Evolutionary conservation across 2,797 vertebrate genomes (phyloP).

Genomic region (Petrocephalus sullivani): DNA sequence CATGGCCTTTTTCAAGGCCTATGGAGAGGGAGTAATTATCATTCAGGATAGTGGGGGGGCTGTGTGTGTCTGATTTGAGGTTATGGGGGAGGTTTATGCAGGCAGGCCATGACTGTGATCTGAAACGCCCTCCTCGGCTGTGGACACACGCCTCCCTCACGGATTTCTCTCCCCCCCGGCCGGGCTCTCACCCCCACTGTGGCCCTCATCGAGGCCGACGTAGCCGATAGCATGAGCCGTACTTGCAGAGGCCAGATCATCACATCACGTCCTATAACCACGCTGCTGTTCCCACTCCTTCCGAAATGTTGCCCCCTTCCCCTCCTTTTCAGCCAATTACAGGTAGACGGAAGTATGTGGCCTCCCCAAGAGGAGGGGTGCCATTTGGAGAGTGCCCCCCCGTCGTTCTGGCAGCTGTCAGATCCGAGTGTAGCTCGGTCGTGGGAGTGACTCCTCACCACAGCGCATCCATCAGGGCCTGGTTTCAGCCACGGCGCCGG

Average conservation of each 20-base stretch:
- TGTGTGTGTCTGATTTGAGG: no score
- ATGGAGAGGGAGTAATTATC: slow-evolving; percentile 38
- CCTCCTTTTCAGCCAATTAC: not conserved
- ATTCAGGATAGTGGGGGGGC: slow-evolving; percentile 25
- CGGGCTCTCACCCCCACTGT: no score
- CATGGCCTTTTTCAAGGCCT: slow-evolving; percentile 22
- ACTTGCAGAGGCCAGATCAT: not conserved
- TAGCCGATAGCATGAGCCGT: not conserved
- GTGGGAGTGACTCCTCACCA: not conserved
- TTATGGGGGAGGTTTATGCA: no score
- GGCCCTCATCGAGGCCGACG: no score
- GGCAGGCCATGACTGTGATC: not conserved
- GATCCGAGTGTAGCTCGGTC: not conserved
- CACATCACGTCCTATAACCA: not conserved
- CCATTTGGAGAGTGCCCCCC: not conserved
- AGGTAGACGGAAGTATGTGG: not conserved
- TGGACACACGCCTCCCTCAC: not conserved
- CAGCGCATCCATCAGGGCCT: not conserved
- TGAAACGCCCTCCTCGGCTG: not conserved
- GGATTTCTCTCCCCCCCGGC: no score
- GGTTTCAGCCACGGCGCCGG: not conserved
- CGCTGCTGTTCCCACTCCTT: not conserved
- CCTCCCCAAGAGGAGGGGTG: no score
- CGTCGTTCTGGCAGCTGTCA: not conserved
- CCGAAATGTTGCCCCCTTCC: not conserved